These are phyloP conservation scores for Rhyacichthys aspro DNA, from an alignment of 2,797 vertebrate species.

Conservation along the genomic window DNA sequence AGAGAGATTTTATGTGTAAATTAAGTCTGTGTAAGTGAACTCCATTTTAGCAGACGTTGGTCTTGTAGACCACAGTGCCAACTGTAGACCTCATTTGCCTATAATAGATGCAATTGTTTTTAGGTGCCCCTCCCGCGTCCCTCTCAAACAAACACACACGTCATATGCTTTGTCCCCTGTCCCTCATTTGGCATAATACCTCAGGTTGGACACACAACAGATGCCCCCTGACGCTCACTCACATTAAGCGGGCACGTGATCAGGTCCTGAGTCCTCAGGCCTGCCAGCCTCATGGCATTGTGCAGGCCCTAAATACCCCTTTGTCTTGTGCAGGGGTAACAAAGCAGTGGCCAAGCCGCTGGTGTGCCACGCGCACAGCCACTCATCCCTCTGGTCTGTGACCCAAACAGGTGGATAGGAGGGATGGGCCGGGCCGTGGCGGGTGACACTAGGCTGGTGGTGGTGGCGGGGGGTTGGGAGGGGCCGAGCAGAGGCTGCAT, in stretches of 20 bases:
- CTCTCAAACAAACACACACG: conserved; percentile 24
- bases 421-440: conserved; percentile 46
- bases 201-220: conserved; percentile 68
- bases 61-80: conserved; percentile 47
- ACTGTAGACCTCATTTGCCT: conserved; percentile 57
- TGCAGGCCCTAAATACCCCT: conserved; percentile 78
- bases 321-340: conserved; percentile 79
- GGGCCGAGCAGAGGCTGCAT: conserved; percentile 61
- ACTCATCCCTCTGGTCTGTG: conserved; percentile 68
- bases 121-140: conserved; percentile 11
- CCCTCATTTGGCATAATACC: conserved; percentile 62
- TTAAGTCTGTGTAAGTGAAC: too few relatives aligned
- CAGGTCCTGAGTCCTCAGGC: conserved; percentile 51
- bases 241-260: conserved; percentile 72
- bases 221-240: conserved; percentile 72
- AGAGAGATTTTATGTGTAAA: too few relatives aligned
- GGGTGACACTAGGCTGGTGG: conserved; percentile 26
- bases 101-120: conserved; percentile 64
- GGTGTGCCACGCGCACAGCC: conserved; percentile 77
- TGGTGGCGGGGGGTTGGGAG: not conserved
- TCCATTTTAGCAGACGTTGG: conserved; percentile 51
- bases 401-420: conserved; percentile 80
- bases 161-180: conserved; percentile 55
- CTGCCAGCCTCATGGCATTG: conserved; percentile 79
- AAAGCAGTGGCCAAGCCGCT: conserved; percentile 71